These are phyloP conservation scores for Galago senegalensis DNA, from an alignment of 2,797 vertebrate genomes.

Conservation along the genomic window DNA sequence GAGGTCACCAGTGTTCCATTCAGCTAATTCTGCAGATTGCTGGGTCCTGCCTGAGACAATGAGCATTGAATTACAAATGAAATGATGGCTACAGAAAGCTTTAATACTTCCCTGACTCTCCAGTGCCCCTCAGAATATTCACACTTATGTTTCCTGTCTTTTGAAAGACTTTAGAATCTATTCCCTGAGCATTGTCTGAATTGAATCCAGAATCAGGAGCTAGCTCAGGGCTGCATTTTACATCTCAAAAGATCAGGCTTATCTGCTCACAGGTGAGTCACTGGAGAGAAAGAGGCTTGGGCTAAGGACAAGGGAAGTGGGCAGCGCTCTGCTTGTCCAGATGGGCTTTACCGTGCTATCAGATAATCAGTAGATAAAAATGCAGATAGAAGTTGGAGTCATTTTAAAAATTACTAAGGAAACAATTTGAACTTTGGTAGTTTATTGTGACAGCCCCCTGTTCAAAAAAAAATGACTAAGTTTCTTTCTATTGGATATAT, in stretches of 20 bases:
- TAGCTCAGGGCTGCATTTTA: not conserved
- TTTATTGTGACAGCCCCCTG: not conserved
- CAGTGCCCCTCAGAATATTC: not conserved
- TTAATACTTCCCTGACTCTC: no score
- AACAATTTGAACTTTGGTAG: accelerated
- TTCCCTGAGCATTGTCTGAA: no score
- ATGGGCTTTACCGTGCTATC: accelerated
- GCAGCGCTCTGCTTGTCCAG: accelerated
- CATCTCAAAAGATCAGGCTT: not conserved
- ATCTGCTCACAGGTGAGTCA: accelerated
- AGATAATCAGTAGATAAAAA: not conserved
- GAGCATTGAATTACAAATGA: not conserved
- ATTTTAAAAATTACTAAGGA: not conserved
- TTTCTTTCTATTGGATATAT: not conserved
- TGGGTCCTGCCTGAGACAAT: not conserved
- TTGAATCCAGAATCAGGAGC: no score
- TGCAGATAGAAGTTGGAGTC: not conserved
- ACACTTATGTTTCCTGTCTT: not conserved
- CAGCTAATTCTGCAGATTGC: not conserved
- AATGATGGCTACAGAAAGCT: no score
- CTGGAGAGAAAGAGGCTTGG: not conserved
- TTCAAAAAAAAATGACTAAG: not conserved
- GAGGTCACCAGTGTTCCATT: not conserved
- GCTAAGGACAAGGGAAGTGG: accelerated
- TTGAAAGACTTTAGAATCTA: not conserved